Evolutionary conservation across 1,140 invertebrate genomes (phyloP).

Genomic region (Drosophila sulfurigaster): DNA sequence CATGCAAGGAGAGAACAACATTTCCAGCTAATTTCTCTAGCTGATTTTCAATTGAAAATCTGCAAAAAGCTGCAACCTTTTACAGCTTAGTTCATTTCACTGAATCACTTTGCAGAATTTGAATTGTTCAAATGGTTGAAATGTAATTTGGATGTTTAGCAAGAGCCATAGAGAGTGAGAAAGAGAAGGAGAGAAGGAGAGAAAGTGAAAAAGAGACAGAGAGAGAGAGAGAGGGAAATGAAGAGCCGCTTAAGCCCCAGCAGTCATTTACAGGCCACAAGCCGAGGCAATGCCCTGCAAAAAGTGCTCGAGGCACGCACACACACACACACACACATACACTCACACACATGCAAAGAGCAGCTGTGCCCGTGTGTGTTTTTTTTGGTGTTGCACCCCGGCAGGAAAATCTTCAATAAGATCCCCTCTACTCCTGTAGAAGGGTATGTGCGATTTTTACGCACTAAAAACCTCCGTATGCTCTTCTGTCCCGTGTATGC

Average conservation of each 20-base stretch:
- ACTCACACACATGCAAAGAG: constrained; percentile 7
- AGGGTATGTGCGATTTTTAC: too few relatives aligned
- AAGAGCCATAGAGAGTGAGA: too few relatives aligned
- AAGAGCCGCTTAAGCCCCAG: neutral
- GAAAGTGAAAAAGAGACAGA: too few relatives aligned
- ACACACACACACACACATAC: constrained; percentile 12
- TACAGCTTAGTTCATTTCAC: neutral
- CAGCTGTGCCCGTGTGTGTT: constrained; percentile 2
- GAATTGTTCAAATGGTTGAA: neutral
- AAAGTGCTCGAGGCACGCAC: constrained; percentile 25
- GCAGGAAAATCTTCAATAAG: too few relatives aligned
- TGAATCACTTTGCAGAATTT: neutral
- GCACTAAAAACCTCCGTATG: too few relatives aligned
- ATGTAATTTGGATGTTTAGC: neutral
- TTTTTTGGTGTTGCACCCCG: too few relatives aligned
- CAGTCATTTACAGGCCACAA: neutral
- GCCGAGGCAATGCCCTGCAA: constrained; percentile 38
- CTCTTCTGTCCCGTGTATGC: too few relatives aligned
- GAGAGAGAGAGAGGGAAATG: neutral
- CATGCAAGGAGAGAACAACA: too few relatives aligned
- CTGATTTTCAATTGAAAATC: neutral
- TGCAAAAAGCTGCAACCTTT: neutral
- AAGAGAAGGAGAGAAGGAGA: neutral
- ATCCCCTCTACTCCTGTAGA: too few relatives aligned
- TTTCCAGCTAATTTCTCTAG: neutral